Evolutionary conservation across 1,140 invertebrate species (phyloP).

Genomic region (Ceratina australensis): DNA sequence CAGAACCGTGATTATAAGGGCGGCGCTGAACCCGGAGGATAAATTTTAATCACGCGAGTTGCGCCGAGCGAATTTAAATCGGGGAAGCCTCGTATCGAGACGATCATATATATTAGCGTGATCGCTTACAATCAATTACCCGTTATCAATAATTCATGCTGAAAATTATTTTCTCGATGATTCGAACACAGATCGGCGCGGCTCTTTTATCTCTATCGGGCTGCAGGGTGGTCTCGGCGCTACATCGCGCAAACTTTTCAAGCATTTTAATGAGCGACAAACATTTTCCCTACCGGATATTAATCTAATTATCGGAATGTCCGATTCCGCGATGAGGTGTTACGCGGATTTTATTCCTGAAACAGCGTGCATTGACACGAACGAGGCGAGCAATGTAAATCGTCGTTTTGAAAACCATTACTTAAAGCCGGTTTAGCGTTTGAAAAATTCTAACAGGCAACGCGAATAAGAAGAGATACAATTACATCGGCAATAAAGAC

Average conservation of each 20-base stretch:
- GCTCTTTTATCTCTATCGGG: conserved; percentile 42
- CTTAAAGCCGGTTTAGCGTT: no score
- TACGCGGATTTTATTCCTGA: no score
- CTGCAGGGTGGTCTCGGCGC: conserved; percentile 65
- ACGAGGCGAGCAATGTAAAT: no score
- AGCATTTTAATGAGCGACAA: background rate
- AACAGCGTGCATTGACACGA: no score
- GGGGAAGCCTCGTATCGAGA: conserved; percentile 66
- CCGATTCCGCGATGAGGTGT: no score
- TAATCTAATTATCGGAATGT: background rate
- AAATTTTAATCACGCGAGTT: conserved; percentile 61
- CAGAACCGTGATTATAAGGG: background rate
- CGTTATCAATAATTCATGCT: conserved; percentile 77
- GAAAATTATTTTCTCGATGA: conserved; percentile 74
- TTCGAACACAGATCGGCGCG: conserved; percentile 53
- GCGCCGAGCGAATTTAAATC: conserved; percentile 70
- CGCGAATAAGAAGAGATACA: background rate
- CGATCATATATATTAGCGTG: conserved; percentile 75
- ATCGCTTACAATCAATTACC: conserved; percentile 77
- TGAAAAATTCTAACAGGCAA: background rate
- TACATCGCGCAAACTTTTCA: background rate
- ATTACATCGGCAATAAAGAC: background rate
- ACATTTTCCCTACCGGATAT: background rate
- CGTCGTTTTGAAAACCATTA: no score
- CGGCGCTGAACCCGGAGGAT: conserved; percentile 34